Base-by-base conservation (phyloP, 2,888 invertebrate genomes). In the Sacculina carcini region DNA sequence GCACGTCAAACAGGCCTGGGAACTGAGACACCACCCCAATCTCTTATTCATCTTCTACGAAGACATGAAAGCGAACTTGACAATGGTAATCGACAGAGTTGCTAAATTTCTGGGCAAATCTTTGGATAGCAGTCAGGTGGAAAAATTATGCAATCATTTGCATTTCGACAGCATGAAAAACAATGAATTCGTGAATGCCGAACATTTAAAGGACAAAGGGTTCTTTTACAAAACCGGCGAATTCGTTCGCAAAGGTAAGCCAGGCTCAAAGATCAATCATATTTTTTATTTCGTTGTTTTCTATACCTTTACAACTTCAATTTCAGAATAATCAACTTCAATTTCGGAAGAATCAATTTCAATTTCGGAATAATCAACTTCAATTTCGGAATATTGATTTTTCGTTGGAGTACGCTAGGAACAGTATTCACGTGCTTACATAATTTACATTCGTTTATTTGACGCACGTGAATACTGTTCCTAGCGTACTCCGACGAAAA, bases 121-220 rank as follows among this genome's bases (percentile, higher is more conserved):
- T 6, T 31, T 39, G 21, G 42, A 16, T 4, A 48, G 51, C 4
- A 47, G 32, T 3, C 16, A 51, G 1, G 21, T 47, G 26, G 28
- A 38, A 9, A 19, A 6, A 14, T 28, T 54, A 6, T 19, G 40
- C n/a, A 21, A 51, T 1, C 46, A 53, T 16, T 36, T 54, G 31
- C 39, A 26, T n/a, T 39, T 54, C 26, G 53, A 54, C 19, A 48
- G 31, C 23, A 42, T 54, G 34, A 23, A 26, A n/a, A 29, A 51
- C 21, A 54, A 54, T 23, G 19, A 24, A 28, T 42, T 26, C 26
- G 26, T 26, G 14, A 6, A n/a, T 2, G 14, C 26, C 16, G 42
- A 42, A 26, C 28, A 28, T 10, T 26, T 26, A 6, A 28, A 28
- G 28, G 7, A 5, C 14, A 16, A n/a, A n/a, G 42, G 42, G 16